Base-by-base conservation (phyloP, 2,888 invertebrate species). In the Agapostemon virescens region DNA sequence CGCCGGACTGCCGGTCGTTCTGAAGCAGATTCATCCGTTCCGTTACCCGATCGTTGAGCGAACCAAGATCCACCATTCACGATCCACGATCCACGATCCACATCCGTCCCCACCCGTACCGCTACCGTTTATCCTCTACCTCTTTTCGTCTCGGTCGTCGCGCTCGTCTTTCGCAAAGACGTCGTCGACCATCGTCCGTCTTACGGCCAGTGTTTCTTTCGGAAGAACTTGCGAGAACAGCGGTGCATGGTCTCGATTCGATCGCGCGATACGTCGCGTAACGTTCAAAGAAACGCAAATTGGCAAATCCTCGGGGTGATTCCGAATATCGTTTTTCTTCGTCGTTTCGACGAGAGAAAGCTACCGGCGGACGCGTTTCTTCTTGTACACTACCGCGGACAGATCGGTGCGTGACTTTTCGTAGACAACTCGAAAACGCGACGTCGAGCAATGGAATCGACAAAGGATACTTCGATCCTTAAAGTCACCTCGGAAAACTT, bases 1-100 rank as follows among this genome's bases (percentile, higher is more conserved):
- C 94, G 87, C 96, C 95, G 91, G 95, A 93, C 95, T 95, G 81
- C 96, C 96, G 86, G 96, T 95, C 20, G 96, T 96, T 93, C 96
- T 96, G 93, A 11, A 90, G 91, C 87, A 82, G 70, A 58, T 20
- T 36, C 36, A 86, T 7, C 13, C 42, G 52, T 40, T 17, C 17
- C 2, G 17, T 33, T 63, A 36, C n/a, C n/a, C 9, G 20, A 30
- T 20, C 20, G n/a, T 63, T n/a, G 9, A n/a, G 11, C 49, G n/a
- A 49, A 9, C 20, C 49, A n/a, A n/a, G 49, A 49, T 49, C n/a
- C 17, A 7, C 7, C n/a, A n/a, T n/a, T n/a, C n/a, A n/a, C n/a
- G n/a, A n/a, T n/a, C n/a, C 49, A n/a, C 49, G n/a, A 49, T n/a
- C 20, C 49, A n/a, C 49, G 49, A 49, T 49, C n/a, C 17, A 7